Base-by-base conservation (phyloP, 2,113 vertebrate species). In the Desmodus rotundus region DNA sequence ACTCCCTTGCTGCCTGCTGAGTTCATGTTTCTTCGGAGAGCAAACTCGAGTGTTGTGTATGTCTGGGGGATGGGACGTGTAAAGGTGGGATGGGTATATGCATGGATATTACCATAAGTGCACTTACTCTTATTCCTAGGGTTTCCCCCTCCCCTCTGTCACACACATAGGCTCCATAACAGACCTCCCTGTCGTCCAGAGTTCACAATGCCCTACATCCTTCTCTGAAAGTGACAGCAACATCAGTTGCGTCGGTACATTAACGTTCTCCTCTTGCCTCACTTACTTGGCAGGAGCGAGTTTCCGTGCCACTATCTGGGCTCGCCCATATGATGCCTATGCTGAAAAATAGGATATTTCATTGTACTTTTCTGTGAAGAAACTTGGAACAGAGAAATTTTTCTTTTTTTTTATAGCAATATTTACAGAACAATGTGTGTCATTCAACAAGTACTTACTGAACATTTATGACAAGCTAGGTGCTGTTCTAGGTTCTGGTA, bases 1-100 rank as follows among this genome's bases (percentile, higher is more conserved):
- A 0, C 2, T 2, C 8, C n/a, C 36, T 11, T 33, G 15, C 13
- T 1, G 4, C 1, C 1, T 1, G 50, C 2, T 1, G 10, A 9
- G 28, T 36, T 11, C 22, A 20, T 16, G n/a, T 50, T 31, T 67
- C 89, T 56, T 24, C 56, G 38, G 70, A 65, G 70, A 72, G 36
- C 38, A 41, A 52, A 61, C 28, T 33, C 13, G 47, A 38, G 47
- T 3, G n/a, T 67, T 17, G 7, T 36, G 56, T 7, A 16, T 41
- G 13, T 45, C n/a, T 36, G 24, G 10, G 33, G 47, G 0, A 3
- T 15, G 22, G 26, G 45, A 28, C 56, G 24, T 26, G 13, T 12
- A 4, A 47, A 45, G 77, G 15, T 0, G 11, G 11, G 19, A 22
- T n/a, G 31, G 6, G 24, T 7, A 1, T n/a, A 10, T 13, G 12